Conservation (phyloP, 2,113 vertebrate genomes). For the Mesitornis unicolor region DNA sequence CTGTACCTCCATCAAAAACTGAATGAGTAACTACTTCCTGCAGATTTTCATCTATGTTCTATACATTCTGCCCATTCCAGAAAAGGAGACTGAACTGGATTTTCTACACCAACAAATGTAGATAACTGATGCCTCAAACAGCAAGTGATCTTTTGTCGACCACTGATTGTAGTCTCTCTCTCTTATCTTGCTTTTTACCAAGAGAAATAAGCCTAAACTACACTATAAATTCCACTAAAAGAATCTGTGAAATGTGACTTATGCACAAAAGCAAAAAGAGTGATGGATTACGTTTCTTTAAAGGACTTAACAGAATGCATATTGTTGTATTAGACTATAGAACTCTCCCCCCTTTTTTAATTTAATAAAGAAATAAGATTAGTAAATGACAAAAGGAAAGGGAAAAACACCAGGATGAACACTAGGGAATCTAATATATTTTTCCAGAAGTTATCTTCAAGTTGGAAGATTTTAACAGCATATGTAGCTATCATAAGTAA, state of each 20-base stretch:
- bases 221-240: neutral
- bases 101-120: neutral
- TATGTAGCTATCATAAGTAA: neutral
- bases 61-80: neutral
- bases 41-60: neutral
- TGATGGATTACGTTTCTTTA: neutral
- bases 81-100: neutral
- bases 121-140: neutral
- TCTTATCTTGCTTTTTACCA: neutral
- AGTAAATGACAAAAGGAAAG: neutral
- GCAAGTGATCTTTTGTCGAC: neutral
- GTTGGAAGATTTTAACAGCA: neutral
- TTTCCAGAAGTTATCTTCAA: neutral
- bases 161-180: neutral
- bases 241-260: neutral
- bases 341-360: neutral
- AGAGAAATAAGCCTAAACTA: neutral
- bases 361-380: neutral
- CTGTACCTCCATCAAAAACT: neutral
- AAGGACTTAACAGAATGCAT: neutral
- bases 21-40: constrained; percentile 1
- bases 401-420: neutral
- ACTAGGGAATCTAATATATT: neutral
- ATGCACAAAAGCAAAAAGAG: neutral
- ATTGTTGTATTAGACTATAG: neutral